phyloP scores from a whole-genome alignment of 53 echinoderm and acorn worm genomes.

The Patiria pectinifera region DNA sequence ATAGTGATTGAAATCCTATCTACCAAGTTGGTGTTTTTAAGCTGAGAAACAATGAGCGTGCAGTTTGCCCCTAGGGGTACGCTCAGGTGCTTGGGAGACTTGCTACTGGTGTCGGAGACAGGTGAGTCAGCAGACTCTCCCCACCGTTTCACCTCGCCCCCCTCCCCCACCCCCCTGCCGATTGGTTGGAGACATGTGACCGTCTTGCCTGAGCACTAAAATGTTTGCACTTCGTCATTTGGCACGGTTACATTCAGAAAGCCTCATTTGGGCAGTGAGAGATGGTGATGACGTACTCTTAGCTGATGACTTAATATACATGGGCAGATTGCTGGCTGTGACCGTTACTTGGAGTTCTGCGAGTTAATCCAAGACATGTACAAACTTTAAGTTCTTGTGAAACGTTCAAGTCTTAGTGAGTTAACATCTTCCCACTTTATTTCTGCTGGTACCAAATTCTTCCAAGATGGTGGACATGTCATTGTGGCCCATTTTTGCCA shows the following conservation, averaged over 20 bases:
- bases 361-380: neutral
- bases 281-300: neutral
- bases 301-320: slow-evolving; percentile 38
- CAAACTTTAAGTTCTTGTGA: neutral
- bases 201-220: neutral
- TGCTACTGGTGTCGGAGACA: slow-evolving; percentile 12
- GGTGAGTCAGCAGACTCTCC: slow-evolving; percentile 3
- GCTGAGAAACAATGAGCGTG: neutral
- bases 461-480: slow-evolving; percentile 62
- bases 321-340: neutral
- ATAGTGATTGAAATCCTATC: slow-evolving; percentile 5
- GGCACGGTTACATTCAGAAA: slow-evolving; percentile 22
- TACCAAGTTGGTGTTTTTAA: neutral
- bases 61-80: slow-evolving; percentile 6
- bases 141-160: neutral
- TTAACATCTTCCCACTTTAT: neutral
- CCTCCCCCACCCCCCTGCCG: slow-evolving; percentile 7
- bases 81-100: neutral
- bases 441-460: neutral
- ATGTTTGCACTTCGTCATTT: slow-evolving; percentile 48
- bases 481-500: slow-evolving; percentile 59
- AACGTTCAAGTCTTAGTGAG: neutral
- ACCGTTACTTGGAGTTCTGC: neutral
- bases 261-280: slow-evolving; percentile 17
- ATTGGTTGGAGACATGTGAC: slow-evolving; percentile 1